Percentiles rank a stretch among this genome's conserved stretches.
Conservation (phyloP, 2,888 invertebrate genomes). For the Sarcophaga rosellei region DNA sequence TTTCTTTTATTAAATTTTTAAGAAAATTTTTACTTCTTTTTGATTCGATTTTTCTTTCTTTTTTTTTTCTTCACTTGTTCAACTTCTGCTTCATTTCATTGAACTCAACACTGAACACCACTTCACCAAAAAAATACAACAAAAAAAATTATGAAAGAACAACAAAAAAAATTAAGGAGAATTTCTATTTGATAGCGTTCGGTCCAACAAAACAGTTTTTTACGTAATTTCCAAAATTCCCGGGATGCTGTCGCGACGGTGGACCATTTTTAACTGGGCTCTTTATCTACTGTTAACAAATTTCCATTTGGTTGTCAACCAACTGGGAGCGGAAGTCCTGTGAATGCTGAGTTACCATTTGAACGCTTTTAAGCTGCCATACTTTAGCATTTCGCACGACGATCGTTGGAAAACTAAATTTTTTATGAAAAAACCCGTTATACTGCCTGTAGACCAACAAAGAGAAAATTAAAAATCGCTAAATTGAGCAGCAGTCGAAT, state of each 20-base stretch:
- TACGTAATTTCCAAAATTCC: constrained; percentile 71
- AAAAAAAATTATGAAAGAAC: constrained; percentile 56
- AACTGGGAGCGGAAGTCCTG: constrained; percentile 50
- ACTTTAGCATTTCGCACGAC: neutral
- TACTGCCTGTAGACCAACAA: too few species aligned
- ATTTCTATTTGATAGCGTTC: constrained; percentile 39
- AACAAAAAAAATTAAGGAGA: constrained; percentile 61
- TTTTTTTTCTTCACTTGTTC: neutral
- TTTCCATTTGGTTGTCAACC: constrained; percentile 65
- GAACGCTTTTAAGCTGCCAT: neutral
- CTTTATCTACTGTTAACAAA: constrained; percentile 69
- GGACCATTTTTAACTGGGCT: constrained; percentile 81
- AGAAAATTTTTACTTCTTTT: constrained; percentile 22
- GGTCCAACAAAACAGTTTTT: constrained; percentile 65
- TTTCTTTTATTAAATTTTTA: constrained; percentile 3
- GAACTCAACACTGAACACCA: constrained; percentile 48
- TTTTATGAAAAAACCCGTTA: too few species aligned
- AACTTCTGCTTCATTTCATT: constrained; percentile 38
- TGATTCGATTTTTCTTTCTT: constrained; percentile 28
- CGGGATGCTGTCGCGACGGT: constrained; percentile 79
- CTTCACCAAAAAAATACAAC: constrained; percentile 36
- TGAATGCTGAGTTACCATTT: constrained; percentile 10
- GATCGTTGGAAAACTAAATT: neutral
- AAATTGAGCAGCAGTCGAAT: too few species aligned
- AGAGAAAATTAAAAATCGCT: too few species aligned